These are phyloP conservation scores for Phalacrocorax carbo DNA, from an alignment of 2,113 vertebrate genomes.

Conservation along the genomic window DNA sequence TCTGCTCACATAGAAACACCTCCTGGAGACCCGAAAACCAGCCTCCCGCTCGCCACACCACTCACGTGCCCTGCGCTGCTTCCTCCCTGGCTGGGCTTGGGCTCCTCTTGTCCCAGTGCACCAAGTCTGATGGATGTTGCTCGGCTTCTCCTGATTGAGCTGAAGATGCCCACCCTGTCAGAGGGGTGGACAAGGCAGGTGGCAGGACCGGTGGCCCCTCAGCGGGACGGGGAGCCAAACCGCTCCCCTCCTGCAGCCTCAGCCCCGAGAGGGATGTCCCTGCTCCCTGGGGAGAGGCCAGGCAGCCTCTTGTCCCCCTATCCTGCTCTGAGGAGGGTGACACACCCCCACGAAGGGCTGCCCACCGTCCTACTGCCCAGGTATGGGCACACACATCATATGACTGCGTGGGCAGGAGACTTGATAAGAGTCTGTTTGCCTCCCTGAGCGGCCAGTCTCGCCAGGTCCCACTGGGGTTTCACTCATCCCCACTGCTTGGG, in stretches of 20 bases:
- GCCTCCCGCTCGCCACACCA: background rate
- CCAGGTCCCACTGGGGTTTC: accelerated
- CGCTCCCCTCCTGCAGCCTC: background rate
- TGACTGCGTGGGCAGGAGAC: background rate
- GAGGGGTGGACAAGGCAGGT: accelerated
- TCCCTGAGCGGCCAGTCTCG: background rate
- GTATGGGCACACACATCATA: background rate
- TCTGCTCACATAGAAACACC: background rate
- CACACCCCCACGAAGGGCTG: background rate
- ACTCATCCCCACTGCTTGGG: accelerated
- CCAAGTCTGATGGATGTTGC: accelerated
- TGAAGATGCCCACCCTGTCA: background rate
- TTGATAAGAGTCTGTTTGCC: constrained; percentile 24
- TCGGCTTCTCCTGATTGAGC: accelerated
- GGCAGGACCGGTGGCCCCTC: accelerated
- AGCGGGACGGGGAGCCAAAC: accelerated
- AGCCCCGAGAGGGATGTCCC: background rate
- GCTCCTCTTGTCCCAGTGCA: accelerated
- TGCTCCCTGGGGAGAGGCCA: background rate
- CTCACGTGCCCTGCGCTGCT: background rate
- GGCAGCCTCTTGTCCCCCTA: background rate
- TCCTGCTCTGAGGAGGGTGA: background rate
- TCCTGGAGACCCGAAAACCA: background rate
- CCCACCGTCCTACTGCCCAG: background rate
- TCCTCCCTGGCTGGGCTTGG: accelerated